Percentiles rank a stretch among this genome's conserved stretches.
Conservation (phyloP, 2,797 vertebrate genomes). For the Enteromius radiatus region DNA sequence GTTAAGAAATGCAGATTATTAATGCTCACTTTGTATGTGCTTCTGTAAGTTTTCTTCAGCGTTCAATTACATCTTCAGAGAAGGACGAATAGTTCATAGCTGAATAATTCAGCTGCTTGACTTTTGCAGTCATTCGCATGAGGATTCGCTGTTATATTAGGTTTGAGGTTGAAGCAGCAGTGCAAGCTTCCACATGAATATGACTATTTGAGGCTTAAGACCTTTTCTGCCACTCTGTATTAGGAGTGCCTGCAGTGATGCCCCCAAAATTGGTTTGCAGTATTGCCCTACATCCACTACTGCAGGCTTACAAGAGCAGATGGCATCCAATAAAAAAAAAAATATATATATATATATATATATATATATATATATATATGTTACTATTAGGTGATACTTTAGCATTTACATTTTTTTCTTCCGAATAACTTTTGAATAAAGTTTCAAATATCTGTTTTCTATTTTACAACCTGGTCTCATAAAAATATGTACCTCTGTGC, state of each 20-base stretch:
- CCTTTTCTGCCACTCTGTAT: conserved; percentile 8
- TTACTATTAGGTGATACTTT: background rate
- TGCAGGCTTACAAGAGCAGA: conserved; percentile 5
- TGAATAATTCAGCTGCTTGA: conserved; percentile 10
- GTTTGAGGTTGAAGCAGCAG: conserved; percentile 13
- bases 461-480: background rate
- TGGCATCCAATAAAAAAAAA: background rate
- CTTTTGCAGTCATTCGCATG: background rate
- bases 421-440: too few relatives aligned
- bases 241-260: background rate
- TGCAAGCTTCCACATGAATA: background rate
- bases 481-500: too few relatives aligned
- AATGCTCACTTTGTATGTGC: background rate
- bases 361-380: too few relatives aligned
- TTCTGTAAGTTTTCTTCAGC: background rate
- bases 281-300: background rate
- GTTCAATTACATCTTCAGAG: background rate
- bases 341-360: too few relatives aligned
- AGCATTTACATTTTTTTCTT: background rate
- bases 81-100: background rate
- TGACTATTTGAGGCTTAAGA: conserved; percentile 18
- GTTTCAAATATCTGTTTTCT: background rate
- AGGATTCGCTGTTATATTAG: conserved; percentile 1
- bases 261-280: conserved; percentile 5
- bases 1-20: conserved; percentile 10